Base-by-base conservation (phyloP, 2,888 invertebrate species). In the Synanthedon tipuliformis region DNA sequence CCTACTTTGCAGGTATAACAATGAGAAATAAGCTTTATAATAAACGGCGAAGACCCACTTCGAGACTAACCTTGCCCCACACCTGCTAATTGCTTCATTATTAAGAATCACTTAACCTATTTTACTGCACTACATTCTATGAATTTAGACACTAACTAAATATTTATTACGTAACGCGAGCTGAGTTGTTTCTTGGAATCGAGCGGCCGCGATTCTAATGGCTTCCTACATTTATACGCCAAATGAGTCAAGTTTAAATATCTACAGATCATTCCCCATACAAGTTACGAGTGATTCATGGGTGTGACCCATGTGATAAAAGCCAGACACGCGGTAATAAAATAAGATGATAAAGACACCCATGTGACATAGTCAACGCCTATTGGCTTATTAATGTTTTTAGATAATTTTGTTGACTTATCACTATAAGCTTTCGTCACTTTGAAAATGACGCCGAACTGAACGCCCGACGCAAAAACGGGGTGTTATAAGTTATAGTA, bases 91-190 rank as follows among this genome's bases (percentile, higher is more conserved):
- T 81, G 74, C 72, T 66, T 60, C 63, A 76, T 77, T 83, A 86
- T 85, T 85, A 80, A 80, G 76, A 84, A 85, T 73, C 78, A 68
- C 72, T 86, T 85, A 85, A 79, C 84, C 85, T 75, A 84, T 84
- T 80, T 86, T 56, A 61, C 60, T 74, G 81, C 57, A 63, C 84
- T 76, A 81, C 78, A 76, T 84, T 71, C 65, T 58, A 60, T 54
- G 63, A 66, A 73, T 63, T 66, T 68, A 67, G 64, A 58, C 53
- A 51, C 59, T 61, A 62, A 51, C 59, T 61, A 62, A 61, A 56
- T 23, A 53, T 52, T 58, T 54, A 59, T 78, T 78, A 70, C 71
- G 71, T 69, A 77, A 82, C 56, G 53, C 53, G 57, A 59, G 55
- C 57, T 54, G 53, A 56, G 10, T 61, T 57, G 61, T 53, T 73